phyloP scores from a whole-genome alignment of 2,797 vertebrate species.

The Scolopax rusticola region DNA sequence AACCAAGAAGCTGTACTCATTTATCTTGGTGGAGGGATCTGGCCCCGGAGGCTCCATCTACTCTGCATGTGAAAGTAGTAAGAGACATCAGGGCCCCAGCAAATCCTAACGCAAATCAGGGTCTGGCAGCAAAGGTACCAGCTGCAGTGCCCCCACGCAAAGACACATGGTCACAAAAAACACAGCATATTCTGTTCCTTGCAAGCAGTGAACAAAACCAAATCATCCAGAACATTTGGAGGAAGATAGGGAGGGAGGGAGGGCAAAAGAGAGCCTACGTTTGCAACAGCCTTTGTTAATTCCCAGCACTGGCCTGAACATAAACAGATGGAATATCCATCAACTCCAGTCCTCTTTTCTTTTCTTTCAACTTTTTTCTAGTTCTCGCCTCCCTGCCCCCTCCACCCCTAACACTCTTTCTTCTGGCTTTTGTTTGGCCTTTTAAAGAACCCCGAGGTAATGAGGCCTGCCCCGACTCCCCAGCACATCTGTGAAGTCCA shows the following conservation, averaged over 20 bases:
- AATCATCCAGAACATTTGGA: neutral
- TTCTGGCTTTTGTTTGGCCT: slow-evolving; percentile 69
- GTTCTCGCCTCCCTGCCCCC: slow-evolving; percentile 51
- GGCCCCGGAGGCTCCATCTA: neutral
- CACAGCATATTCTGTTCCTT: neutral
- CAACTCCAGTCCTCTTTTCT: slow-evolving; percentile 60
- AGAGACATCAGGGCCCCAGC: neutral
- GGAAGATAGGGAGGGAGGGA: neutral
- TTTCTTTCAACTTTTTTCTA: slow-evolving; percentile 64
- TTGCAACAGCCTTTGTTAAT: slow-evolving; percentile 54
- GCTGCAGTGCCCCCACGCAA: neutral
- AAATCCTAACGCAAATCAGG: neutral
- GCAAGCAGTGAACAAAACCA: neutral
- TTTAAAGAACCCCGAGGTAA: slow-evolving; percentile 76
- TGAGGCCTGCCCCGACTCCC: slow-evolving; percentile 74
- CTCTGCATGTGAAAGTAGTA: neutral
- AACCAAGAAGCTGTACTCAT: neutral
- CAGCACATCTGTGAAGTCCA: slow-evolving; percentile 78
- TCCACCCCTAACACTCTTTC: slow-evolving; percentile 31
- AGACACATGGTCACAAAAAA: neutral
- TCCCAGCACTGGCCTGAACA: slow-evolving; percentile 63
- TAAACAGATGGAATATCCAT: slow-evolving; percentile 85
- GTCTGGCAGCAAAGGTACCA: neutral
- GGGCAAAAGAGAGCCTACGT: neutral
- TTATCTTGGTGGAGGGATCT: neutral